Base-by-base conservation (phyloP, 2,797 vertebrate genomes). In the Adrianichthys oophorus region DNA sequence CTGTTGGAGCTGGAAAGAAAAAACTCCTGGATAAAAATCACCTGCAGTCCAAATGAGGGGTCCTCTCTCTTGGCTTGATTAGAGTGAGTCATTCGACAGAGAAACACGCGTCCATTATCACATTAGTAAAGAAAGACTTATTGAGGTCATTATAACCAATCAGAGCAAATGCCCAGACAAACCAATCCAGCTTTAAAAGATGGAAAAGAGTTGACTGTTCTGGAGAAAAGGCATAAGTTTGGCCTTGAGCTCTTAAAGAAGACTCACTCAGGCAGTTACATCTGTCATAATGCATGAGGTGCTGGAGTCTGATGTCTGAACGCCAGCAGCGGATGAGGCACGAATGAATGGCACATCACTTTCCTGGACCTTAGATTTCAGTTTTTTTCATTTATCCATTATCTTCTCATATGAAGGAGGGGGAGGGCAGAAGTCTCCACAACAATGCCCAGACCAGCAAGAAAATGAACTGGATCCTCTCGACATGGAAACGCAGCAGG, bases 81-180 rank as follows among this genome's bases (percentile, higher is more conserved):
- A 70, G 59, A 59, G 45, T 47, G 52, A 59, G 26, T 51, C 59
- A 23, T 47, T 18, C 4, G 16, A 59, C 61, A 72, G 54, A 68
- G 54, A 58, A 61, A 68, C 70, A 45, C 16, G 56, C 45, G 59
- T 70, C 73, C 52, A 72, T 65, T 70, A 70, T 51, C 5, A 4
- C 45, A 40, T 50, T 44, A 54, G 40, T 58, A 56, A 66, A 50
- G 69, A 26, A 21, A 64, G 59, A 59, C 44, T 53, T 65, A 80
- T 79, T 72, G 59, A 29, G 10, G 60, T 42, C 65, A 77, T 80
- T 82, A 74, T 17, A 42, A 63, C 43, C 60, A 74, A 76, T 83
- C 79, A 78, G 46, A 2, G 37, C 40, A 58, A 40, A 68, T 55
- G 56, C 70, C 50, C 44, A 58, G 48, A 77, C 48, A 59, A 77